Evolutionary conservation across 2,888 invertebrate species (phyloP), one percentile per base, ranked within the genome.

Genomic region (Phyllotreta striolata): DNA sequence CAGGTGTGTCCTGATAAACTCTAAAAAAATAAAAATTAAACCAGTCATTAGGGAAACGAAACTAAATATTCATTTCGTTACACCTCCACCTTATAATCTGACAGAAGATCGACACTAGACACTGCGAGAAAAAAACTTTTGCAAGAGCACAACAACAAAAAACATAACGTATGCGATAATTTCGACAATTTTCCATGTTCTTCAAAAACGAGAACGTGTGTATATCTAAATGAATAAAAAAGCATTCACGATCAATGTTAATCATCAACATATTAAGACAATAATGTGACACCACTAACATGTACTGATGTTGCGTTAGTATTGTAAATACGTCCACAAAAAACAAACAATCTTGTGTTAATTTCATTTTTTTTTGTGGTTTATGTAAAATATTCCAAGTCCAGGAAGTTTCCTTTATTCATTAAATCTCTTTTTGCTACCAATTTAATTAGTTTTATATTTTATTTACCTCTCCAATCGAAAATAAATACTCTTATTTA

Each of bases 1-100:
- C 10, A 60, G 60, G 10, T 60, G 60, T 14, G 39, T 44, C 24
- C 52, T 52, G 44, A 60, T 60, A 60, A 60, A 60, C n/a, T 60
- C 60, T 60, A 60, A 60, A 60, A 59, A 43, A 7, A 60, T 35
- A 60, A 60, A 43, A 51, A 38, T 52, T 44, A 9, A 38, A 47
- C 13, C 8, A 14, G 14, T 8, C n/a, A 49, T 35, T n/a, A 49
- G 34, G n/a, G 34, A 47, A 47, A 52, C 37, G 10, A 38, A 39
- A 52, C n/a, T 38, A 38, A 52, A 35, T 49, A 34, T 47, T 47
- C 49, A 49, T 24, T 34, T 49, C 12, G n/a, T 13, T 52, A 38
- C 39, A 52, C 52, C 52, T 52, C 52, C 52, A 52, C 52, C 52
- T 6, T 38, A n/a, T n/a, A 52, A 37, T 13, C 38, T 52, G 5